These are phyloP conservation scores for Pemphredon lugubris DNA, from an alignment of 2,888 invertebrate genomes.

Conservation along the genomic window DNA sequence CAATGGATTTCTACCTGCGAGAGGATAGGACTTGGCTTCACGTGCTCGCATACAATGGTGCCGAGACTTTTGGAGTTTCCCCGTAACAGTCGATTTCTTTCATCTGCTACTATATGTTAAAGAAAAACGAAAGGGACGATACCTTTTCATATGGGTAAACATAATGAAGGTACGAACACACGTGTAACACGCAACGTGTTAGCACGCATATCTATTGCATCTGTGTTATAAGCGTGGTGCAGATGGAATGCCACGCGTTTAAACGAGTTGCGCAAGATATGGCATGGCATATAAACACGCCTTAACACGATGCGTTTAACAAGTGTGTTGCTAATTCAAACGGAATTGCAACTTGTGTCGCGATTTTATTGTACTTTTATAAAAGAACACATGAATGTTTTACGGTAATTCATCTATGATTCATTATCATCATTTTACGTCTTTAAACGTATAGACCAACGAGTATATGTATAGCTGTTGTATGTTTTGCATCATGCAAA, in stretches of 20 bases:
- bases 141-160: too few relatives aligned
- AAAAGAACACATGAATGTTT: slow-evolving; percentile 46
- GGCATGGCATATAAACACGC: too few relatives aligned
- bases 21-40: neutral
- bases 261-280: too few relatives aligned
- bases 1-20: neutral
- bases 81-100: neutral
- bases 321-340: slow-evolving; percentile 1
- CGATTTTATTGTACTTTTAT: slow-evolving; percentile 44
- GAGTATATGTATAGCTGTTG: slow-evolving; percentile 15
- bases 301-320: too few relatives aligned
- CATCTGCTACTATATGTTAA: neutral
- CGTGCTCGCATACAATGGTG: neutral
- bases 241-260: too few relatives aligned
- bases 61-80: slow-evolving; percentile 7
- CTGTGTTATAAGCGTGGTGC: too few relatives aligned
- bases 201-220: too few relatives aligned
- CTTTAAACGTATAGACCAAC: slow-evolving; percentile 29
- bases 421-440: slow-evolving; percentile 23
- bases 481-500: slow-evolving; percentile 15
- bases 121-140: too few relatives aligned
- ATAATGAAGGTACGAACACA: too few relatives aligned
- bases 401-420: slow-evolving; percentile 31
- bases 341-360: slow-evolving; percentile 19
- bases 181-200: too few relatives aligned